Base-by-base conservation (phyloP, 2,888 invertebrate genomes). In the Hermaeophaga mercurialis region DNA sequence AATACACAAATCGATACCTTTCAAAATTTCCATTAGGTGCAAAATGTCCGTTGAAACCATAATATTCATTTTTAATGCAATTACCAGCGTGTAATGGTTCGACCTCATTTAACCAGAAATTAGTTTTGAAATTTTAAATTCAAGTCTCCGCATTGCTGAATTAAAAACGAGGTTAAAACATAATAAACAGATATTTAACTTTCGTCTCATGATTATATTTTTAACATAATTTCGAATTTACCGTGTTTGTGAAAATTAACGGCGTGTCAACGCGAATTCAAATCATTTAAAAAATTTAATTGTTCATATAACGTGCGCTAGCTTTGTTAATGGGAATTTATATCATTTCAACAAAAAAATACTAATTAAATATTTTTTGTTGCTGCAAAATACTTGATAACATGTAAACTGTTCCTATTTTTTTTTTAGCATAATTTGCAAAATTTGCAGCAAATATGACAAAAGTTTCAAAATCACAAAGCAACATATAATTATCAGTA, bases 141-240 rank as follows among this genome's bases (percentile, higher is more conserved):
- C 34, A 34, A 34, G 6, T 34, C 15, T 7, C 11, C 34, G 34
- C 34, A 34, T 11, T 34, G 8, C 34, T 34, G 34, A 34, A 34
- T 34, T 34, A 34, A 34, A 34, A 34, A 34, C 34, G 34, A 12
- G 11, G 34, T 34, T 34, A 34, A 34, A 34, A 34, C 34, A 34
- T 34, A 34, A 34, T 34, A 34, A 34, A 34, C 34, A 34, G 34
- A 34, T 34, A 34, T 34, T 34, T 34, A 3, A 15, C 34, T 3
- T 15, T 34, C 7, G 7, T 7, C 34, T 15, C 12, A 15, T 34
- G 12, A 34, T 14, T 34, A 34, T 15, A 34, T 11, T 34, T 34
- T 14, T 34, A 34, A 34, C 7, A 34, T n/a, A n/a, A n/a, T 22
- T 22, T 22, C 22, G 4, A 22, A 22, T 22, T 22, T 22, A 22